phyloP scores from a whole-genome alignment of 2,888 invertebrate species.

The Clepsis dumicolana region DNA sequence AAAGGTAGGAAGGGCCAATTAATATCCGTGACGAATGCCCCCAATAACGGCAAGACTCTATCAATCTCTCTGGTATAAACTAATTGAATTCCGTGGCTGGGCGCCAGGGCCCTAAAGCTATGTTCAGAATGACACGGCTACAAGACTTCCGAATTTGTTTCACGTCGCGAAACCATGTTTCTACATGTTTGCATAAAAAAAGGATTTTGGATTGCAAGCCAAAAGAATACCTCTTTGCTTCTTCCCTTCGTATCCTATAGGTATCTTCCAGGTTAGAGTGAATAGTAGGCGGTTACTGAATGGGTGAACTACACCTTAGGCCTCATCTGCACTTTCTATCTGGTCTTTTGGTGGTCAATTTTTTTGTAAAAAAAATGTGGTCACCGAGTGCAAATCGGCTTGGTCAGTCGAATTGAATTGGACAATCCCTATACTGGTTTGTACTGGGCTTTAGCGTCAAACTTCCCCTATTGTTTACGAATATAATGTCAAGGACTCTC shows the following conservation, averaged over 20 bases:
- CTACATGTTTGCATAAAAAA: not conserved
- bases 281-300: too few species aligned
- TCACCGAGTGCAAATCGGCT: too few species aligned
- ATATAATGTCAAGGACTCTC: not conserved
- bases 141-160: not conserved
- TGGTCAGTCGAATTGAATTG: not conserved
- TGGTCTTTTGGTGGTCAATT: too few species aligned
- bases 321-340: too few species aligned
- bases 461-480: not conserved
- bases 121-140: not conserved
- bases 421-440: not conserved
- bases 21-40: conserved; percentile 68
- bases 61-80: conserved; percentile 71
- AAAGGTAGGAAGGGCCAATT: conserved; percentile 49
- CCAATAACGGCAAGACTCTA: conserved; percentile 62
- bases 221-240: too few species aligned
- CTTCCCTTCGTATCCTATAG: too few species aligned
- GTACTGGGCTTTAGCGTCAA: not conserved
- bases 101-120: conserved; percentile 44
- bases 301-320: too few species aligned
- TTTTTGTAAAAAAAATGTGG: too few species aligned
- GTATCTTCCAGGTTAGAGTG: too few species aligned
- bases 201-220: too few species aligned
- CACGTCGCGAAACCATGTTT: not conserved
- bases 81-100: conserved; percentile 68